Base-by-base conservation (phyloP, 92 coral and sea anemone genomes). In the Siderastrea siderea region DNA sequence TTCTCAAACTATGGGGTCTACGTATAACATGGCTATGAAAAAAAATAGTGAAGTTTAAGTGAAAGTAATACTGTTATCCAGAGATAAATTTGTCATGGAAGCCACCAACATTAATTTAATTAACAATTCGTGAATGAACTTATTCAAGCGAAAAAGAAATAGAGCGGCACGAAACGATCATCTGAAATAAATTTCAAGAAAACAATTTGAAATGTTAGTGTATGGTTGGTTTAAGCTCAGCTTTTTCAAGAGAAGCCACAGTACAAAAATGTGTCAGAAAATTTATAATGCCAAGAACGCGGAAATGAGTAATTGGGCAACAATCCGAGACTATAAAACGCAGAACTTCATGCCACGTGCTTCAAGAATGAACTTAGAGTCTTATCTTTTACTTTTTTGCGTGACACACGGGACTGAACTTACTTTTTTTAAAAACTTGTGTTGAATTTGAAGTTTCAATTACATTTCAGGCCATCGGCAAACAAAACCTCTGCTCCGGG, bases 211-310 rank as follows among this genome's bases (percentile, higher is more conserved):
- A 58, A 58, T 58, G 63, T 58, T 58, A 58, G 63, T 58, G 63
- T 58, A 58, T 58, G 63, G 63, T 58, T 58, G 9, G 63, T 58
- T 58, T 58, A 58, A 58, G 63, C 63, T 58, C 63, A 58, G 63
- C 51, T 9, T 68, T 19, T 68, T 17, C 6, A 7, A 68, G 46
- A 45, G 17, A 47, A 68, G 6, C 48, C 17, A n/a, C 66, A 61
- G 66, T 17, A 68, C 38, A 66, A 66, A 16, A 66, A 66, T 3
- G 71, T 66, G 46, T 66, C 71, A 13, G 71, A 66, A 12, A 12
- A 68, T 68, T 68, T 68, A 64, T 64, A 7, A 68, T 68, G 3
- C 47, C 74, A n/a, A n/a, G 74, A 68, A 66, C 38, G 71, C 71
- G 71, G 71, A 66, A 66, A 66, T 17, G 38, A 66, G 10, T 12